phyloP scores from a whole-genome alignment of 2,888 invertebrate genomes.

The Polymixis lichenea region DNA sequence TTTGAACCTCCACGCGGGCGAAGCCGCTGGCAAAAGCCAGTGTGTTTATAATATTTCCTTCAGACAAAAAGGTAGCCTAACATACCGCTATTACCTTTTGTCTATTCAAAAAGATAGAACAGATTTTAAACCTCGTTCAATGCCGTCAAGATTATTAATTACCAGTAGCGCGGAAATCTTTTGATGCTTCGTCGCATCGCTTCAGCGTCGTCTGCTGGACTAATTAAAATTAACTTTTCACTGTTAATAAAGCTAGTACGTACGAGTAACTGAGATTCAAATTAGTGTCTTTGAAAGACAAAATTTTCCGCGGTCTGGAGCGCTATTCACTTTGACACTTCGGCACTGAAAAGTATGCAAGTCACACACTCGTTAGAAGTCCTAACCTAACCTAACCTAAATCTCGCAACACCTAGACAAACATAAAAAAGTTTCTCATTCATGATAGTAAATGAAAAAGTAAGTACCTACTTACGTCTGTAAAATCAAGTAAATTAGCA shows the following conservation, averaged over 20 bases:
- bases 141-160: slow-evolving; percentile 22
- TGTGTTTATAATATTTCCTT: too few species aligned
- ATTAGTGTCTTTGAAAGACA: not conserved
- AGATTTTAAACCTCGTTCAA: slow-evolving; percentile 3
- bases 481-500: too few species aligned
- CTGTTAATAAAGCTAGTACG: not conserved
- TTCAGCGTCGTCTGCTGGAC: not conserved
- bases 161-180: not conserved
- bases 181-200: slow-evolving; percentile 7
- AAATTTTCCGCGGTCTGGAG: not conserved
- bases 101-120: not conserved
- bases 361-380: not conserved
- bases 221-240: slow-evolving; percentile 25
- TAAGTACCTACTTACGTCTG: too few species aligned
- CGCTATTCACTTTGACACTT: not conserved
- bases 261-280: not conserved
- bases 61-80: too few species aligned
- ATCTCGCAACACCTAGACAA: too few species aligned
- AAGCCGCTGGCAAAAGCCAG: too few species aligned
- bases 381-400: too few species aligned
- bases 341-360: not conserved
- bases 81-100: not conserved
- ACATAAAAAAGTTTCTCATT: too few species aligned
- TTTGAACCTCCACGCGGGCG: too few species aligned
- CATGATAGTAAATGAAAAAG: too few species aligned